phyloP scores from a whole-genome alignment of 2,797 vertebrate species.

The Garrulus glandarius region DNA sequence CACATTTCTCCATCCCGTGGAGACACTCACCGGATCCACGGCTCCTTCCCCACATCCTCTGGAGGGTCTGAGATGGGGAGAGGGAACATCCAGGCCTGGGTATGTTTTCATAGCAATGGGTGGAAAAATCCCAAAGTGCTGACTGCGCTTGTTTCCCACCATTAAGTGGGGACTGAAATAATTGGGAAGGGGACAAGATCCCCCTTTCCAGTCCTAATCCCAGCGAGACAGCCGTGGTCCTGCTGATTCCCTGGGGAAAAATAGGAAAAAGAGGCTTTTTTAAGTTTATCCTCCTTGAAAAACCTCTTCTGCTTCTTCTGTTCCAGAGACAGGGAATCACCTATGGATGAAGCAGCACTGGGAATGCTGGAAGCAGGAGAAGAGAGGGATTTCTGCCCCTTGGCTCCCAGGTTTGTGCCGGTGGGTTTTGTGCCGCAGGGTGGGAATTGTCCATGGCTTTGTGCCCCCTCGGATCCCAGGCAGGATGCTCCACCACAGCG shows the following conservation, averaged over 20 bases:
- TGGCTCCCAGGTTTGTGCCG: fast-evolving
- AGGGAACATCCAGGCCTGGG: not conserved
- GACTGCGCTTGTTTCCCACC: slow-evolving; percentile 58
- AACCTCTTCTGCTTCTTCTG: not conserved
- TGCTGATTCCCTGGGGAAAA: slow-evolving; percentile 56
- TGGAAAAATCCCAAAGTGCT: not conserved
- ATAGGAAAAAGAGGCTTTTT: not conserved
- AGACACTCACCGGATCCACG: not conserved
- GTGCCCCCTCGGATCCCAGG: fast-evolving
- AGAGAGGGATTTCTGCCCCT: not conserved
- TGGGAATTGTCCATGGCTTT: not conserved
- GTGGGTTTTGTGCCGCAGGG: fast-evolving
- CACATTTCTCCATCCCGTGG: fast-evolving
- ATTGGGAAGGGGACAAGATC: slow-evolving; percentile 40
- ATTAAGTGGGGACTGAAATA: slow-evolving; percentile 63
- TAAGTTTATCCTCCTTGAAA: not conserved
- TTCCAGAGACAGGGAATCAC: not conserved
- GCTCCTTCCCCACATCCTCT: not conserved
- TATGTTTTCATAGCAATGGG: not conserved
- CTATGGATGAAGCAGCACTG: not conserved
- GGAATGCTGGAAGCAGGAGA: not conserved
- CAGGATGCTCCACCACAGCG: not conserved
- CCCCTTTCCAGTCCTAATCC: not conserved
- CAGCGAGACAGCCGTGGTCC: not conserved
- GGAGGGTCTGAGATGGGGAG: fast-evolving